phyloP scores from a whole-genome alignment of 2,888 invertebrate species.

The Lasiommata megera region DNA sequence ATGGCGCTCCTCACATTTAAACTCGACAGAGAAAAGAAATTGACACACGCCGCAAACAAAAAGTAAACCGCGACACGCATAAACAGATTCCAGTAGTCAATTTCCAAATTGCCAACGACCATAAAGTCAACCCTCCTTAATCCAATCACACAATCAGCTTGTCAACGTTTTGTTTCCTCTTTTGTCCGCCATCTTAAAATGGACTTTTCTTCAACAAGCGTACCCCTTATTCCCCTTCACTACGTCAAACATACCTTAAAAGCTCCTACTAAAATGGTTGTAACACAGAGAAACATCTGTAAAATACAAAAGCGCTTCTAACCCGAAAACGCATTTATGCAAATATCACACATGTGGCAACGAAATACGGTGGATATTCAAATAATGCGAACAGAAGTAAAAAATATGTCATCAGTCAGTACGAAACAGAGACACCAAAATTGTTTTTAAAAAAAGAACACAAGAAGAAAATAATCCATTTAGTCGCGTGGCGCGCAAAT shows the following conservation, averaged over 20 bases:
- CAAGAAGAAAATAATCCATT: slow-evolving; percentile 80
- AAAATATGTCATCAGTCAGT: slow-evolving; percentile 19
- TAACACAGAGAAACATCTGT: slow-evolving; percentile 20
- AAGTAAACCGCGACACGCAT: slow-evolving; percentile 56
- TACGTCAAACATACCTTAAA: slow-evolving; percentile 28
- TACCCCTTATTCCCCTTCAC: not conserved
- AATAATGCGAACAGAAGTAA: not conserved
- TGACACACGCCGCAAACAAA: slow-evolving; percentile 63
- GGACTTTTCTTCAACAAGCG: slow-evolving; percentile 39
- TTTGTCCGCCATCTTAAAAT: slow-evolving; percentile 53
- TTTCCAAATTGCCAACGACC: slow-evolving; percentile 76
- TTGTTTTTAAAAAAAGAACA: slow-evolving; percentile 67
- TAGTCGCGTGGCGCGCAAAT: slow-evolving; percentile 74
- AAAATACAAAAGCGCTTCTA: not conserved
- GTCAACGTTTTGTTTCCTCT: slow-evolving; percentile 79
- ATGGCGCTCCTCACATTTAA: slow-evolving; percentile 44
- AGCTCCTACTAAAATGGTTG: slow-evolving; percentile 48
- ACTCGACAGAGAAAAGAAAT: slow-evolving; percentile 56
- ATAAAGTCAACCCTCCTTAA: slow-evolving; percentile 79
- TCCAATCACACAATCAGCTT: slow-evolving; percentile 77
- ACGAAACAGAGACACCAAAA: slow-evolving; percentile 35
- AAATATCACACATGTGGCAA: not conserved
- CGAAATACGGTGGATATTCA: not conserved
- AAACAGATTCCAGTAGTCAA: slow-evolving; percentile 78
- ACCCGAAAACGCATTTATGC: not conserved